Percentiles rank a stretch among this genome's conserved stretches.
phyloP scores from a whole-genome alignment of 2,888 invertebrate genomes.

The Scaptomyza cyrtandrae region DNA sequence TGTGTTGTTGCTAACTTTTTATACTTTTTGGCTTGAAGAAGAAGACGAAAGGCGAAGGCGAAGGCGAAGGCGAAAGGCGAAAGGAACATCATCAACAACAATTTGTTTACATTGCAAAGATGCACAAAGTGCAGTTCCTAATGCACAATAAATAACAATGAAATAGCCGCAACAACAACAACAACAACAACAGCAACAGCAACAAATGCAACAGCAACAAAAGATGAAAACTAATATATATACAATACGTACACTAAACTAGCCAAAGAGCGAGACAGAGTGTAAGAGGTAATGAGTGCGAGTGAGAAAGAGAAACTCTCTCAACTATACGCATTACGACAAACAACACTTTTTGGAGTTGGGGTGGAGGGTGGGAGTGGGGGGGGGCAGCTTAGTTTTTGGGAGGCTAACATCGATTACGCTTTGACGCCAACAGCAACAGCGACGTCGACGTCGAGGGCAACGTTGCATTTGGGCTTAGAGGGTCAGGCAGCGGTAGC shows the following conservation, averaged over 20 bases:
- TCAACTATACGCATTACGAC: slow-evolving; percentile 57
- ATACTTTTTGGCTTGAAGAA: background rate
- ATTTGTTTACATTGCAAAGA: slow-evolving; percentile 50
- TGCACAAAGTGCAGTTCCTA: slow-evolving; percentile 50
- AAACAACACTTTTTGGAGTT: slow-evolving; percentile 29
- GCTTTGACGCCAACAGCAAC: slow-evolving; percentile 58
- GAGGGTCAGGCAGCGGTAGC: slow-evolving; percentile 44
- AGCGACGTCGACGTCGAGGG: slow-evolving; percentile 38
- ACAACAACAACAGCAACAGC: background rate
- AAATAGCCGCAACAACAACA: slow-evolving; percentile 25
- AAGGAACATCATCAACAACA: slow-evolving; percentile 35
- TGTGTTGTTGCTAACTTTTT: background rate
- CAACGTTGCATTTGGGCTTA: slow-evolving; percentile 54
- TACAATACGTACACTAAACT: slow-evolving; percentile 14
- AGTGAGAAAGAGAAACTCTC: slow-evolving; percentile 9
- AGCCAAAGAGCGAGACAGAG: background rate
- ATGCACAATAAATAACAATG: slow-evolving; percentile 60
- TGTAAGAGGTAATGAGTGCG: background rate
- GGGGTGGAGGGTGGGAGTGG: background rate
- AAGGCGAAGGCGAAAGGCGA: background rate
- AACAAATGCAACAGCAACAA: slow-evolving; percentile 6
- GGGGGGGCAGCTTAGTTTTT: slow-evolving; percentile 28
- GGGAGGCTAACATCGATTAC: slow-evolving; percentile 59
- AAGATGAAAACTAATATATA: slow-evolving; percentile 33
- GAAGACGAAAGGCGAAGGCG: background rate